Evolutionary conservation across 2,888 invertebrate genomes (phyloP).

Genomic region (Himalopsyche tibetana): DNA sequence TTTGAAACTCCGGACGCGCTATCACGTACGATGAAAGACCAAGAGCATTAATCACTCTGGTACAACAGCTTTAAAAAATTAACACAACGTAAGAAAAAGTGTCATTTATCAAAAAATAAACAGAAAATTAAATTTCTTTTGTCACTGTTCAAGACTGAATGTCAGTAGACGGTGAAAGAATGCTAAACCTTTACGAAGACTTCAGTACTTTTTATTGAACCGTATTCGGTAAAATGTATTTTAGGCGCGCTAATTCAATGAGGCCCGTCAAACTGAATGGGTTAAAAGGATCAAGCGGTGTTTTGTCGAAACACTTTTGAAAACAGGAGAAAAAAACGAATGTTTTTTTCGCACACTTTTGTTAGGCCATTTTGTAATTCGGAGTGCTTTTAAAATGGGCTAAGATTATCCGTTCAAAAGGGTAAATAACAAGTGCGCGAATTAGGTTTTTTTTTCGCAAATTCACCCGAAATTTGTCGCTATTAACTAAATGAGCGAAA

Average conservation of each 20-base stretch:
- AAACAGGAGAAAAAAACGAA: constrained; percentile 2
- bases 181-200: too few species aligned
- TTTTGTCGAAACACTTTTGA: constrained; percentile 27
- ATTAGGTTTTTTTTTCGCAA: constrained; percentile 32
- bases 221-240: background rate
- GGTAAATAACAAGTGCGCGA: constrained; percentile 30
- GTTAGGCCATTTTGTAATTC: constrained; percentile 12
- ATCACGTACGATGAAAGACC: too few species aligned
- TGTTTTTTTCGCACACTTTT: constrained; percentile 12
- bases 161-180: too few species aligned
- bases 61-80: too few species aligned
- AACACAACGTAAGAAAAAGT: too few species aligned
- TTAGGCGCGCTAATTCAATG: background rate
- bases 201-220: background rate
- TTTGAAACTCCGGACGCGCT: too few species aligned
- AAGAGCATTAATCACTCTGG: too few species aligned
- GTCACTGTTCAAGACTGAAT: too few species aligned
- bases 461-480: constrained; percentile 26
- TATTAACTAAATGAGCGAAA: constrained; percentile 34
- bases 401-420: constrained; percentile 24
- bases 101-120: too few species aligned
- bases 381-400: constrained; percentile 21
- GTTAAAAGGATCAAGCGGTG: constrained; percentile 30
- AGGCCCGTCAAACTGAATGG: constrained; percentile 6
- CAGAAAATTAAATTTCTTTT: too few species aligned